Evolutionary conservation across 2,113 vertebrate species (phyloP).

Genomic region (Petromus typicus): DNA sequence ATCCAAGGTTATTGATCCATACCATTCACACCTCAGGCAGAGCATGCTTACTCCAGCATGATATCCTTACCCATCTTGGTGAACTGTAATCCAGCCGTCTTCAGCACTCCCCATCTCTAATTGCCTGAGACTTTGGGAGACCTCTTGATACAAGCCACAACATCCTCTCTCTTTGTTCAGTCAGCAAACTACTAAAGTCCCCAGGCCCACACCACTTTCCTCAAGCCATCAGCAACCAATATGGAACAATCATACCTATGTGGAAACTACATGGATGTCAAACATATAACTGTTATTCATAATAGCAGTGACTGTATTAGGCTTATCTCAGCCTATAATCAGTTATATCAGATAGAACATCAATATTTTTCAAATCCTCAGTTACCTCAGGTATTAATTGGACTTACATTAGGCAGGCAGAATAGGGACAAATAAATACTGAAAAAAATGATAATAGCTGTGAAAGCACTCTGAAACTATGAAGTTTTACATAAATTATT

Average conservation of each 20-base stretch:
- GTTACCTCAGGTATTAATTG: background rate
- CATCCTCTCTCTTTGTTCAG: background rate
- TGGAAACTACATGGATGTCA: background rate
- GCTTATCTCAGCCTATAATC: background rate
- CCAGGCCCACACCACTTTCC: background rate
- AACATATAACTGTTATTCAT: background rate
- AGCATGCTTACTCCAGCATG: background rate
- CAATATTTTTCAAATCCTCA: background rate
- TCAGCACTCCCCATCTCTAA: background rate
- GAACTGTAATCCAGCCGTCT: background rate
- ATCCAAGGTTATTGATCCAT: background rate
- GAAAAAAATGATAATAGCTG: background rate
- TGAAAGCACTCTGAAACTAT: background rate
- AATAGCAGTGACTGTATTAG: background rate
- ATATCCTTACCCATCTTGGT: background rate
- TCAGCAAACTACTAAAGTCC: background rate
- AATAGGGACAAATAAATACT: too few relatives aligned
- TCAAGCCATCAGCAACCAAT: background rate
- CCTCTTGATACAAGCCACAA: background rate
- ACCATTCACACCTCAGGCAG: too few relatives aligned
- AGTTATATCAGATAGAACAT: background rate
- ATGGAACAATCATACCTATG: background rate
- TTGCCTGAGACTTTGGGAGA: background rate
- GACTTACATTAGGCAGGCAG: background rate
- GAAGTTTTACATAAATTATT: background rate